Conservation (phyloP, 2,888 invertebrate species). For the Anticlea derivata region DNA sequence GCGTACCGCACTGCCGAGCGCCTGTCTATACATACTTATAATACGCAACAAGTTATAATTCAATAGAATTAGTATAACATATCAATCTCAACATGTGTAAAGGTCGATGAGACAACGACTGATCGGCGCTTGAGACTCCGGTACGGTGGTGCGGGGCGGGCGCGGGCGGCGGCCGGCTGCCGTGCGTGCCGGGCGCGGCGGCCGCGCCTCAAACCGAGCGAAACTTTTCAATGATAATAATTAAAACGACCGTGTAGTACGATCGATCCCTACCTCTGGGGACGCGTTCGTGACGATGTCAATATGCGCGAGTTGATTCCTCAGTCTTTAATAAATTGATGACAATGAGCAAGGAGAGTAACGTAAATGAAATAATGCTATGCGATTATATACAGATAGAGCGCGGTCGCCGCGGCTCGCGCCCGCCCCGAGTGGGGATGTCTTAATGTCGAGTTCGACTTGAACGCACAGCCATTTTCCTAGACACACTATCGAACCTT, state of each 20-base stretch:
- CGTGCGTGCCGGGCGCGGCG: constrained; percentile 20
- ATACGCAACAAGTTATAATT: constrained; percentile 82
- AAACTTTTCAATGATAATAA: constrained; percentile 43
- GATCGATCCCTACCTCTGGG: constrained; percentile 65
- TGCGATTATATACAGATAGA: constrained; percentile 79
- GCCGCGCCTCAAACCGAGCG: constrained; percentile 47
- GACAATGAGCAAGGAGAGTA: constrained; percentile 81
- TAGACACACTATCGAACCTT: constrained; percentile 72
- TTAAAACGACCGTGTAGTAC: constrained; percentile 60
- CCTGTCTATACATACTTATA: constrained; percentile 64
- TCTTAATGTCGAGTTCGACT: constrained; percentile 71
- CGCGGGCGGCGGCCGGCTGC: constrained; percentile 25
- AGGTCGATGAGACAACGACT: constrained; percentile 76
- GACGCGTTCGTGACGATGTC: constrained; percentile 80
- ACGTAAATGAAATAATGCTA: constrained; percentile 80
- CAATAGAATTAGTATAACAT: constrained; percentile 84
- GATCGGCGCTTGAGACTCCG: constrained; percentile 43
- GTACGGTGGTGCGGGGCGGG: constrained; percentile 31
- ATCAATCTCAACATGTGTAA: constrained; percentile 83
- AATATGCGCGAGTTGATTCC: constrained; percentile 82
- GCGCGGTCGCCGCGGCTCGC: constrained; percentile 56
- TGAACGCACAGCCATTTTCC: constrained; percentile 78
- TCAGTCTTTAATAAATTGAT: constrained; percentile 84
- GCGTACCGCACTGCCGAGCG: constrained; percentile 26
- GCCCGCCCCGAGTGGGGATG: constrained; percentile 50